Base-by-base conservation (phyloP, 2,888 invertebrate genomes). In the Drosophila tripunctata region DNA sequence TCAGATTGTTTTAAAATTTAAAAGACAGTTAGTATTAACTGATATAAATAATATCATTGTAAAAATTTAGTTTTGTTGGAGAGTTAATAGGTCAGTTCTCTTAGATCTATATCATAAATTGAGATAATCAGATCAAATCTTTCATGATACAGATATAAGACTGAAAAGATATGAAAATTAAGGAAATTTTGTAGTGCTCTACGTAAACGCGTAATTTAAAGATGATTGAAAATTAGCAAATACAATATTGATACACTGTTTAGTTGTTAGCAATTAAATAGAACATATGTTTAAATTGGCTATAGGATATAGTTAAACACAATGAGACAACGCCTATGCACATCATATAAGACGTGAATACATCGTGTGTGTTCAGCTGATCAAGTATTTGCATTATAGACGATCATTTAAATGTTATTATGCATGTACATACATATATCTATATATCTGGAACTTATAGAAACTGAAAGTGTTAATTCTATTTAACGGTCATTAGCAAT, bases 381-480 rank as follows among this genome's bases (percentile, higher is more conserved):
- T 66, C 60, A 41, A 43, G 24, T 45, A 41, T 45, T 58, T 31
- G 41, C 24, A 30, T 41, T 7, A 45, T 58, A 35, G 19, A 7
- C 27, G 48, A 30, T 67, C 38, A 67, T 67, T 40, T 19, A 33
- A 45, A 35, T n/a, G n/a, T 6, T 45, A 63, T 51, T 36, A 54
- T 62, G 48, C 17, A 36, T 12, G 4, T 2, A 10, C 10, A 17
- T 27, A 10, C 14, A 24, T 27, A 7, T n/a, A 5, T 33, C 3
- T 27, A 27, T n/a, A 2, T 14, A 4, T 10, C 1, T 12, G 38
- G 19, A 17, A 33, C 35, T 15, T 27, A 24, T 24, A 6, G 47
- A 72, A 72, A 83, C 12, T 47, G 86, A 87, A 83, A 87, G 87
- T 87, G 87, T 70, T 83, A 87, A 86, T 87, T 85, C 73, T 50